These are phyloP conservation scores for Lacanobia wlatinum DNA, from an alignment of 2,888 invertebrate genomes.

Conservation along the genomic window DNA sequence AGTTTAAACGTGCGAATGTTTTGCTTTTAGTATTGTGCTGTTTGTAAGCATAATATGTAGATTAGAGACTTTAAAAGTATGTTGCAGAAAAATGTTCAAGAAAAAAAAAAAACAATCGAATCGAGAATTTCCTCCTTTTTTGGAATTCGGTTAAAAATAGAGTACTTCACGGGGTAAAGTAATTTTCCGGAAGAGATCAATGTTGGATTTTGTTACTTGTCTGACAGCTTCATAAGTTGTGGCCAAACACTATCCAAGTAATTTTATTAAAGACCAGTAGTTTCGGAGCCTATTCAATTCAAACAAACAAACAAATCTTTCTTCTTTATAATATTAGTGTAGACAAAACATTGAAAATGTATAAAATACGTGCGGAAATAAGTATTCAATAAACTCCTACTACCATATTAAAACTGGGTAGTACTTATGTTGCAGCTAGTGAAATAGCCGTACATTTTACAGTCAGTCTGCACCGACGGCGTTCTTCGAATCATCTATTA, in stretches of 20 bases:
- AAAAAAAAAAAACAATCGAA: no score
- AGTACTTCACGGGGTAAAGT: no score
- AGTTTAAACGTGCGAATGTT: background rate
- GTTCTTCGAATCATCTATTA: conserved; percentile 32
- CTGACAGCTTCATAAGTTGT: background rate
- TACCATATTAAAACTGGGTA: background rate
- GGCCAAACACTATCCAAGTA: background rate
- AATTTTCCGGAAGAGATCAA: no score
- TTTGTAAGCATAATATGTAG: background rate
- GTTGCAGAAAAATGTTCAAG: no score
- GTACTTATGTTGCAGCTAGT: background rate
- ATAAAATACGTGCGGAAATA: background rate
- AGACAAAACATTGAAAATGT: background rate
- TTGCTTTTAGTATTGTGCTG: background rate
- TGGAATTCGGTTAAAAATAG: no score
- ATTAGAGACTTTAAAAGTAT: background rate
- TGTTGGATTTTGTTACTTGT: no score
- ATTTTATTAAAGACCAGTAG: background rate
- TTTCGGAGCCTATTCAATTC: no score
- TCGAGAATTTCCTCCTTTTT: no score
- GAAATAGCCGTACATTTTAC: conserved; percentile 35
- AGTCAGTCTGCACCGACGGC: conserved; percentile 39
- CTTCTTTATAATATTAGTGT: no score
- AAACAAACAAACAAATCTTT: no score
- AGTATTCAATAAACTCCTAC: background rate